Base-by-base conservation (phyloP, 2,113 vertebrate species). In the Pygoscelis adeliae region DNA sequence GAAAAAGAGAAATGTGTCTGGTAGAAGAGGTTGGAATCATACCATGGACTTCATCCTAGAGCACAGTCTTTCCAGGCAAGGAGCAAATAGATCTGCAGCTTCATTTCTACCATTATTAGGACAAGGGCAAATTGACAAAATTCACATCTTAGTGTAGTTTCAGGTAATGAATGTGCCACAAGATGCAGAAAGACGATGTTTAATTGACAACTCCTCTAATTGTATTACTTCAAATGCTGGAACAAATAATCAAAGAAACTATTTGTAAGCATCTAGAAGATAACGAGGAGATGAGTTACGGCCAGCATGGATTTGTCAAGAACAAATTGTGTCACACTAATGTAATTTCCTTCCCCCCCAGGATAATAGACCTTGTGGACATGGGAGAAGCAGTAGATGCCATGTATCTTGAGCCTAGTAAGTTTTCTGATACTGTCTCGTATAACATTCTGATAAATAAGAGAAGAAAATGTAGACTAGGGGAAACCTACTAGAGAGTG, bases 361-460 rank as follows among this genome's bases (percentile, higher is more conserved):
- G 52, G 36, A 55, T 76, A 74, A 93, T 9, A 93, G 84, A 90
- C 66, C 66, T 83, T 59, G 34, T 1, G 5, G 65, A 61, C 56
- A 38, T 26, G 34, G 82, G 82, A 94, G 65, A 81, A 91, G 65
- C 34, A 69, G 89, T 32, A 56, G 26, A 34, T 56, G 40, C 61
- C 26, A 47, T 83, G 26, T 56, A 79, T 83, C 91, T 72, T 65
- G 27, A 85, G 36, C 32, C 72, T 46, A 34, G 73, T 49, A 83
- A 76, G 58, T 91, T 93, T 94, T 89, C 61, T 91, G 72, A 91
- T 50, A 59, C n/a, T 19, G 13, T 49, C 70, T 91, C 34, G 2
- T 94, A 71, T 44, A 94, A 66, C 69, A 76, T 83, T 85, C 77
- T 91, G 87, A 85, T 71, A 93, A 94, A 89, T 58, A 87, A 76